Conservation (phyloP, 2,888 invertebrate genomes). For the Amphimallon solstitiale region DNA sequence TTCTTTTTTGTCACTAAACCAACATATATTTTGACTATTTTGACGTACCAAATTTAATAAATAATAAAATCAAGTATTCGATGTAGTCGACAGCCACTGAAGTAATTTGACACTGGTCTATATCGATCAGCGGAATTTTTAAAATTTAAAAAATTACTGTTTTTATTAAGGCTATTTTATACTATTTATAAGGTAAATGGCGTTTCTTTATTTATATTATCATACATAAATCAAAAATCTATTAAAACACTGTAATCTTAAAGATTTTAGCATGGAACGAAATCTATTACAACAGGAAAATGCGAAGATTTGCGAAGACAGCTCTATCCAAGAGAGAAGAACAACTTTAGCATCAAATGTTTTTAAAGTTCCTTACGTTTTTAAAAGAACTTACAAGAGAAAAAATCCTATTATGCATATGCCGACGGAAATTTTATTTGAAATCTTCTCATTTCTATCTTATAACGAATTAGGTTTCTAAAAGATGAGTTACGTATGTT, state of each 20-base stretch:
- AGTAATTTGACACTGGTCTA: too few relatives aligned
- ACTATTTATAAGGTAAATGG: conserved; percentile 13
- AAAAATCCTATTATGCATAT: conserved; percentile 54
- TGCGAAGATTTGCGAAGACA: conserved; percentile 40
- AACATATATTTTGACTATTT: too few relatives aligned
- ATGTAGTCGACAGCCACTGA: too few relatives aligned
- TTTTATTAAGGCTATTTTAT: conserved; percentile 20
- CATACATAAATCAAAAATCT: neutral
- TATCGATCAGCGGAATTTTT: conserved; percentile 19
- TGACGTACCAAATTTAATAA: too few relatives aligned
- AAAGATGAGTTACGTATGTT: neutral
- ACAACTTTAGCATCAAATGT: neutral
- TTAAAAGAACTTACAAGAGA: conserved; percentile 43
- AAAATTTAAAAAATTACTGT: conserved; percentile 17
- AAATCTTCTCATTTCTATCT: conserved; percentile 52
- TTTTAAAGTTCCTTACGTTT: conserved; percentile 11
- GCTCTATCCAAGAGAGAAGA: neutral
- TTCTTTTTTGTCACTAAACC: too few relatives aligned
- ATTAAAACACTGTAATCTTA: neutral
- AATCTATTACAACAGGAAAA: conserved; percentile 47
- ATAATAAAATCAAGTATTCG: too few relatives aligned
- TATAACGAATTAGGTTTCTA: conserved; percentile 55
- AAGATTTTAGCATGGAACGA: conserved; percentile 40
- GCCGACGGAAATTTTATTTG: conserved; percentile 55
- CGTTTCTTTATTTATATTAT: neutral